Evolutionary conservation across 2,888 invertebrate species (phyloP), one percentile per base, ranked within the genome.

Genomic region (Oxyscelio sp.): DNA sequence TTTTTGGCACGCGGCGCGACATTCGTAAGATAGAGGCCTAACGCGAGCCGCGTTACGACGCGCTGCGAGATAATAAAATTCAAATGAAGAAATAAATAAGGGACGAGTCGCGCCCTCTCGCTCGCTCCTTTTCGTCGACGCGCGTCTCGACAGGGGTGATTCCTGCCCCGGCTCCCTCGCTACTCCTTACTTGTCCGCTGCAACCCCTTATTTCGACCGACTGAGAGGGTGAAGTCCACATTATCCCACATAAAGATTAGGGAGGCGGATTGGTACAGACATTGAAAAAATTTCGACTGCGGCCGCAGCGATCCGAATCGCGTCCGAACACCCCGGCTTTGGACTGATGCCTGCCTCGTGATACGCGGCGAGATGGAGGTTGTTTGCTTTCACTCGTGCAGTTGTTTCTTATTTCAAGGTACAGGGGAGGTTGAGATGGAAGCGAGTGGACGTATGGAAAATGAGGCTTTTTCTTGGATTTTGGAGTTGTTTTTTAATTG

Each of bases 31-130:
- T 34, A 34, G 8, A 66, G 56, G 59, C 50, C 66, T 71, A 74
- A 80, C 73, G 63, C 73, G 24, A 81, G 75, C 83, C 83, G 85
- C 87, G 86, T 87, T 87, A 87, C 88, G 89, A 87, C 50, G 59
- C 87, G 89, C 90, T 89, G 89, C 88, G 89, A 90, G 92, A 93
- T 93, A 93, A 94, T 93, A 93, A 93, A 93, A 94, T 94, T 94
- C 93, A 92, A 93, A 94, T 93, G 92, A 86, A 87, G 88, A 87
- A 88, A 88, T 88, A 89, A 88, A 88, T 88, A 89, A 88, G 88
- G 86, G 89, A 88, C 85, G 83, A 86, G 88, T 88, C 90, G 89
- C 89, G 66, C 9, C 70, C 63, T 83, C 83, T 77, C 81, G 70
- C 70, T 80, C 66, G 45, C 82, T 85, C 83, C 68, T 83, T 81